Conservation (phyloP, 2,113 vertebrate genomes). For the Onychostoma macrolepis region DNA sequence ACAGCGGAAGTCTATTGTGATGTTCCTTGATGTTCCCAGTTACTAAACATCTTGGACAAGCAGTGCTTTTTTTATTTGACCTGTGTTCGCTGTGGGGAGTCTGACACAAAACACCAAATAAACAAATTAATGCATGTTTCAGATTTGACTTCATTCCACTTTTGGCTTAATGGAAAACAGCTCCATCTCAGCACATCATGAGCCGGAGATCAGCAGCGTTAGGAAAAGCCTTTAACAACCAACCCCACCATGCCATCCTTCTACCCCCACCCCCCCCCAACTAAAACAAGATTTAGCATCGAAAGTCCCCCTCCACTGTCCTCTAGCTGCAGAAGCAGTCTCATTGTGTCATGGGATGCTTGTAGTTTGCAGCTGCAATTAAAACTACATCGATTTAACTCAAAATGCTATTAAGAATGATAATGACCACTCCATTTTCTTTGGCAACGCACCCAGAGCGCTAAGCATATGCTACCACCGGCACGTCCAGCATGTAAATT, state of each 20-base stretch:
- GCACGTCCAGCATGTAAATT: conserved; percentile 41
- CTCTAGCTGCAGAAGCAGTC: neutral
- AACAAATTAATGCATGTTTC: conserved; percentile 36
- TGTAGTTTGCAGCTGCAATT: conserved; percentile 20
- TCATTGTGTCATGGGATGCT: conserved; percentile 8
- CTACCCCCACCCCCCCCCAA: conserved; percentile 1
- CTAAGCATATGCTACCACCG: conserved; percentile 18
- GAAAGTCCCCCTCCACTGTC: neutral
- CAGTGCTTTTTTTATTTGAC: conserved; percentile 23
- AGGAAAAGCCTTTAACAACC: conserved; percentile 30
- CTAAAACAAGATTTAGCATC: neutral
- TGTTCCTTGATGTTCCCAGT: neutral
- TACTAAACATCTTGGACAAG: neutral
- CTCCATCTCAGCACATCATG: conserved; percentile 24
- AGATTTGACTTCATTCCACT: conserved; percentile 28
- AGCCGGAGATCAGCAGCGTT: conserved; percentile 37
- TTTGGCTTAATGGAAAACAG: conserved; percentile 32
- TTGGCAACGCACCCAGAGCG: conserved; percentile 26
- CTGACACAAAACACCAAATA: neutral
- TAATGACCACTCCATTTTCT: conserved; percentile 49
- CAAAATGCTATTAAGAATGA: conserved; percentile 37
- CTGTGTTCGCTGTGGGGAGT: neutral
- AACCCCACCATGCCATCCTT: neutral
- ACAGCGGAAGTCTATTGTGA: neutral
- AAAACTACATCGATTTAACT: conserved; percentile 45